Conservation (phyloP, 1,140 invertebrate genomes). For the Drosophila neocordata region DNA sequence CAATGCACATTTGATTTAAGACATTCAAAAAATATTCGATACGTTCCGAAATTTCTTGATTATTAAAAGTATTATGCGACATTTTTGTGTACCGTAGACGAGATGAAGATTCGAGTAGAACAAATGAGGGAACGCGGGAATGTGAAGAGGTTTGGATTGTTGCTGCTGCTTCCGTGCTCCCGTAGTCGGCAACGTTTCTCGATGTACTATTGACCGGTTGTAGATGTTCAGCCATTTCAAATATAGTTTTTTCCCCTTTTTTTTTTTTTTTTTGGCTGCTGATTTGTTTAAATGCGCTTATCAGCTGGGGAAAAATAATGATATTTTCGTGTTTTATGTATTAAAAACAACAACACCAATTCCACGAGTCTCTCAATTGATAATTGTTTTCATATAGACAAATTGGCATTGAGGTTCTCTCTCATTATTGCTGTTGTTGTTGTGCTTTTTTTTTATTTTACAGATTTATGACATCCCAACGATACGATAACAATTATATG, state of each 20-base stretch:
- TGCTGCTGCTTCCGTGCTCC: constrained; percentile 47
- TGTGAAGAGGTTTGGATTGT: neutral
- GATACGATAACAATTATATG: constrained; percentile 33
- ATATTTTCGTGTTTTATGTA: constrained; percentile 66
- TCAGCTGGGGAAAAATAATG: constrained; percentile 57
- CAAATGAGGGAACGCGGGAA: constrained; percentile 41
- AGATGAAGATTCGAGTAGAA: constrained; percentile 39
- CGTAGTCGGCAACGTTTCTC: constrained; percentile 55
- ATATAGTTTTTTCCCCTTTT: constrained; percentile 16
- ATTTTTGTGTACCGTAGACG: constrained; percentile 53
- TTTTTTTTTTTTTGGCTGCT: too few species aligned
- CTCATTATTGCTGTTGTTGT: constrained; percentile 5
- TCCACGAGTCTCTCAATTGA: constrained; percentile 47
- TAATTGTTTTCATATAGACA: constrained; percentile 44
- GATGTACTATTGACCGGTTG: constrained; percentile 44
- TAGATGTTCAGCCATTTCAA: constrained; percentile 57
- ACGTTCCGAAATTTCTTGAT: constrained; percentile 35
- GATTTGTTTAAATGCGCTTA: constrained; percentile 28
- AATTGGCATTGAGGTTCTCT: constrained; percentile 37
- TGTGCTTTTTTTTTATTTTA: constrained; percentile 6
- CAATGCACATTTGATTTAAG: constrained; percentile 78
- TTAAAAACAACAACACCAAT: constrained; percentile 24
- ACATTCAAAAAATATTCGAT: constrained; percentile 67
- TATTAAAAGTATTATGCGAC: constrained; percentile 33
- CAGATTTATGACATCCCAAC: constrained; percentile 16